Conservation (phyloP, 2,797 vertebrate genomes). For the Tragelaphus oryx region DNA sequence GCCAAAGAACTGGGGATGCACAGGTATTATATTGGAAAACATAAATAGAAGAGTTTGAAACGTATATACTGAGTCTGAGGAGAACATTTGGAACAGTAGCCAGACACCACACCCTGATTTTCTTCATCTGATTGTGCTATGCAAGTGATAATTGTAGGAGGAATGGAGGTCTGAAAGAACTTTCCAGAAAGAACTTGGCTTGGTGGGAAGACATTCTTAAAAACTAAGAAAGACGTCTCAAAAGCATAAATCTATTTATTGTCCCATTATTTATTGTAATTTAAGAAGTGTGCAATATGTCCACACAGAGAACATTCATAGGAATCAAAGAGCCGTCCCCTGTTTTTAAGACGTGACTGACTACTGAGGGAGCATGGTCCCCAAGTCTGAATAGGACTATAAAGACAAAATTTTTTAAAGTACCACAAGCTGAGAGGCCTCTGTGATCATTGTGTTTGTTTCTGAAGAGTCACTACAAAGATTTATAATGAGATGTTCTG, state of each 20-base stretch:
- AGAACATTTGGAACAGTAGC: not conserved
- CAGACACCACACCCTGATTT: not conserved
- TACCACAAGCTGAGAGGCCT: not conserved
- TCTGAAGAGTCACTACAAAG: not conserved
- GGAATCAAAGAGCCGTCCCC: not conserved
- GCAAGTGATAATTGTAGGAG: not conserved
- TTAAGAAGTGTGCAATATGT: not conserved
- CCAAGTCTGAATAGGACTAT: not conserved
- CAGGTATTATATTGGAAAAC: not conserved
- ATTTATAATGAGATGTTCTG: not conserved
- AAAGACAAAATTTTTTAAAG: not conserved
- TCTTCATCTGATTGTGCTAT: not conserved
- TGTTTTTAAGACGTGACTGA: too few relatives aligned
- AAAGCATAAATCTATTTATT: not conserved
- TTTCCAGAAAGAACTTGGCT: not conserved
- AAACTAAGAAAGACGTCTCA: not conserved
- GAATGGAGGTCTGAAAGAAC: not conserved
- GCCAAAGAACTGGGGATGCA: not conserved
- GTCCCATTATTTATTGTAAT: not conserved
- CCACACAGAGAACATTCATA: not conserved
- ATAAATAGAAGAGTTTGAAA: not conserved
- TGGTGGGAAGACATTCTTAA: not conserved
- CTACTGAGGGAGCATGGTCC: too few relatives aligned
- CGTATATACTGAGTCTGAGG: not conserved
- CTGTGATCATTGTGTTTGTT: accelerated